Conservation (phyloP, 2,888 invertebrate species). For the Caenorhabditis panamensis region DNA sequence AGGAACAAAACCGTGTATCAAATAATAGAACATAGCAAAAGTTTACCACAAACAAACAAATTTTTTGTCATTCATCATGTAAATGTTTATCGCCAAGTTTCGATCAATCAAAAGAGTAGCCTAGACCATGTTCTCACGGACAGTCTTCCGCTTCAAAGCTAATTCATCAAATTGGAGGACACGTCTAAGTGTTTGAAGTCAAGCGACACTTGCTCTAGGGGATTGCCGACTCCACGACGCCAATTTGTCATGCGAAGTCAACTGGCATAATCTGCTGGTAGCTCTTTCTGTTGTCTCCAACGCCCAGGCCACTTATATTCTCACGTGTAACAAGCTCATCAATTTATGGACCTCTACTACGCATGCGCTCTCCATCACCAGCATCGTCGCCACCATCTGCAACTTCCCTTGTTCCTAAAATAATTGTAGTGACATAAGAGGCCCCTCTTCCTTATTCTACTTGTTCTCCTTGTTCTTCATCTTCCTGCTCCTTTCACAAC, state of each 20-base stretch:
- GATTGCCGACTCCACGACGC: slow-evolving; percentile 48
- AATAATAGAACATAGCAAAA: no score
- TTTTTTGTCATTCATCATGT: no score
- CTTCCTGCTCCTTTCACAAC: slow-evolving; percentile 27
- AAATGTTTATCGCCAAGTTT: no score
- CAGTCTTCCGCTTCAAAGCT: slow-evolving; percentile 21
- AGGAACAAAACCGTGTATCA: no score
- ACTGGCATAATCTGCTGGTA: slow-evolving; percentile 59
- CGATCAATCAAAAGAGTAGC: not conserved
- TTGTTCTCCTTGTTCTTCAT: slow-evolving; percentile 11
- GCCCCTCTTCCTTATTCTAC: not conserved
- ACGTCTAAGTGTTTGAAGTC: slow-evolving; percentile 48
- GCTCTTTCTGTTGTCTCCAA: slow-evolving; percentile 23
- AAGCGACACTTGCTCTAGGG: slow-evolving; percentile 54
- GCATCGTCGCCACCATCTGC: slow-evolving; percentile 22
- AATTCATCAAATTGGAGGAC: slow-evolving; percentile 54
- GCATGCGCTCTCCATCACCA: not conserved
- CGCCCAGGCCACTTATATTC: slow-evolving; percentile 17
- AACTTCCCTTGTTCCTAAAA: slow-evolving; percentile 57
- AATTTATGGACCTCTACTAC: slow-evolving; percentile 18
- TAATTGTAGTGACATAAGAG: slow-evolving; percentile 51
- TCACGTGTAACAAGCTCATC: slow-evolving; percentile 34
- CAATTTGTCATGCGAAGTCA: slow-evolving; percentile 57
- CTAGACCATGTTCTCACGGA: not conserved
- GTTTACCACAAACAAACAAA: no score